These are phyloP conservation scores for Gadopsis bispinosus DNA, from an alignment of 2,797 vertebrate species.

Conservation along the genomic window DNA sequence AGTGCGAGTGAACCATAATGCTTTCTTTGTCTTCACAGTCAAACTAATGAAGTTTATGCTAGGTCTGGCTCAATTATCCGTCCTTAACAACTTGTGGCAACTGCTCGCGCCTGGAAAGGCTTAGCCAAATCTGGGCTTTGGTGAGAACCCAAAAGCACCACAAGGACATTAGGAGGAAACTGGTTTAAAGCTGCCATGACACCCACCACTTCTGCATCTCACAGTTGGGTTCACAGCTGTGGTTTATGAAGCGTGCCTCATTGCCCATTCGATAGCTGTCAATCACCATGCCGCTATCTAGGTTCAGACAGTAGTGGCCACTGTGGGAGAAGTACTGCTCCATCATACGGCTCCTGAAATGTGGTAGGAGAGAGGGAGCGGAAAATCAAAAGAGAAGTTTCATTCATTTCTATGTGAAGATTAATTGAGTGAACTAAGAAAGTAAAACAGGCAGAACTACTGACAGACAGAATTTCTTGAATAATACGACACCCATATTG, in stretches of 20 bases:
- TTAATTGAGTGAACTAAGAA: not conserved
- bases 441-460: not conserved
- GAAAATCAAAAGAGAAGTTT: slow-evolving; percentile 18
- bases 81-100: slow-evolving; percentile 36
- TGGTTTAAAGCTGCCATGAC: slow-evolving; percentile 42
- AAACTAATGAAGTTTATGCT: slow-evolving; percentile 23
- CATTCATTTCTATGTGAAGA: slow-evolving; percentile 5
- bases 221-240: slow-evolving; percentile 99
- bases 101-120: slow-evolving; percentile 26
- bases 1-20: not conserved
- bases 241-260: slow-evolving; percentile 99
- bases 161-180: slow-evolving; percentile 42
- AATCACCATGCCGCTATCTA: slow-evolving; percentile 99
- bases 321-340: slow-evolving; percentile 98
- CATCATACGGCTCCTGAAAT: slow-evolving; percentile 95
- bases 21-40: slow-evolving; percentile 16
- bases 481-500: not conserved
- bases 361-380: not conserved
- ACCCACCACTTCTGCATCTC: slow-evolving; percentile 99
- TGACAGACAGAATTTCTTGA: too few relatives aligned
- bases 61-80: slow-evolving; percentile 32
- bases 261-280: slow-evolving; percentile 99
- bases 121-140: slow-evolving; percentile 58
- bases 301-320: slow-evolving; percentile 98
- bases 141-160: slow-evolving; percentile 50